phyloP scores from a whole-genome alignment of 2,113 vertebrate species.

The Centropus unirufus region DNA sequence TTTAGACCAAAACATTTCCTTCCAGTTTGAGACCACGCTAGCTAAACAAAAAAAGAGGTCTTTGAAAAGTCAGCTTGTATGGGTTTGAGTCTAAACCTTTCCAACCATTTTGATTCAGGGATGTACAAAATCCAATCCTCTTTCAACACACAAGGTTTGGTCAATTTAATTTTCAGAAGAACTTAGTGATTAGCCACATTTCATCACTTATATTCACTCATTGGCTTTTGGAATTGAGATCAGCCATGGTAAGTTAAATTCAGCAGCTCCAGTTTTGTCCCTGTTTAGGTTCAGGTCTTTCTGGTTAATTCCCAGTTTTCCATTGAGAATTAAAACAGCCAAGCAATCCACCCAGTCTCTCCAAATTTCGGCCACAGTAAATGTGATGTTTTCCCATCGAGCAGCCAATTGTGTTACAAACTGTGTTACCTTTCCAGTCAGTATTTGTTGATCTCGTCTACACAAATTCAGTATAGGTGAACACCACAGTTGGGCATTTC shows the following conservation, averaged over 20 bases:
- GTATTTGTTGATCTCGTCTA: not conserved
- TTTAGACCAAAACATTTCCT: not conserved
- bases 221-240: not conserved
- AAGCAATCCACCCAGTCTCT: not conserved
- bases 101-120: not conserved
- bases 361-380: not conserved
- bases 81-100: not conserved
- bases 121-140: not conserved
- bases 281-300: not conserved
- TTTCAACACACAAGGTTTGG: not conserved
- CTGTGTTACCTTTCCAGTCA: not conserved
- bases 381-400: not conserved
- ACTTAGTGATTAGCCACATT: not conserved
- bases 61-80: not conserved
- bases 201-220: not conserved
- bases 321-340: not conserved
- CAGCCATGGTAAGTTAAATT: not conserved
- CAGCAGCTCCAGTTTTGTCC: not conserved
- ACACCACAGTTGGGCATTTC: not conserved
- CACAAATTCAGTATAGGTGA: not conserved
- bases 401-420: not conserved
- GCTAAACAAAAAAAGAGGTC: not conserved
- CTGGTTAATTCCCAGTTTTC: not conserved
- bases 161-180: not conserved
- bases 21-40: not conserved